phyloP scores from a whole-genome alignment of 2,888 invertebrate species.

The Coremacera marginata region DNA sequence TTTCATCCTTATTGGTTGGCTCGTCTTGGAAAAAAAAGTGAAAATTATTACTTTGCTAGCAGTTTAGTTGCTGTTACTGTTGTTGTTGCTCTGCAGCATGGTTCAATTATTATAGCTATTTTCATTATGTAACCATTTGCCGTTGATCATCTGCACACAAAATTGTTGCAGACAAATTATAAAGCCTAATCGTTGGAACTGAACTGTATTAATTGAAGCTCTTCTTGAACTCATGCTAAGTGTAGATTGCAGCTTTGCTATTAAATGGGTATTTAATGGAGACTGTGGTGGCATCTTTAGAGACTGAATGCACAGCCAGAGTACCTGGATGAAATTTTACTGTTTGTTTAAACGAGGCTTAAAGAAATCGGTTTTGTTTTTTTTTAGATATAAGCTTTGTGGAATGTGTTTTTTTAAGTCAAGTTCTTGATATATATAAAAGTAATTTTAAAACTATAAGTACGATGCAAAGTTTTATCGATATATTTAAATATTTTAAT shows the following conservation, averaged over 20 bases:
- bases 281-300: not conserved
- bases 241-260: not conserved
- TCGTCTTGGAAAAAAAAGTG: conserved; percentile 27
- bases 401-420: not conserved
- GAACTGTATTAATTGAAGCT: conserved; percentile 5
- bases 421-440: not conserved
- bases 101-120: conserved; percentile 23
- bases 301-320: not conserved
- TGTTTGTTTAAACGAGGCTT: no score
- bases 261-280: not conserved
- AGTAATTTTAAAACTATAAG: not conserved
- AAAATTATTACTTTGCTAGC: conserved; percentile 28
- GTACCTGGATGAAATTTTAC: no score
- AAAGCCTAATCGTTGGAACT: not conserved
- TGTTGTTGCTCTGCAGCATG: conserved; percentile 11
- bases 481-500: not conserved
- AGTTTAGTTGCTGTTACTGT: conserved; percentile 7
- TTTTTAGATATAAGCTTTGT: no score
- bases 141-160: conserved; percentile 9
- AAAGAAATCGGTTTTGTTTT: no score
- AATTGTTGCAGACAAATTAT: conserved; percentile 17
- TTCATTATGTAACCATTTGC: conserved; percentile 19
- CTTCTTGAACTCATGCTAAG: not conserved
- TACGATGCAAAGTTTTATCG: not conserved
- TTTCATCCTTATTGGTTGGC: conserved; percentile 18